phyloP scores from a whole-genome alignment of 2,888 invertebrate genomes.

The Eremobia ochroleuca region DNA sequence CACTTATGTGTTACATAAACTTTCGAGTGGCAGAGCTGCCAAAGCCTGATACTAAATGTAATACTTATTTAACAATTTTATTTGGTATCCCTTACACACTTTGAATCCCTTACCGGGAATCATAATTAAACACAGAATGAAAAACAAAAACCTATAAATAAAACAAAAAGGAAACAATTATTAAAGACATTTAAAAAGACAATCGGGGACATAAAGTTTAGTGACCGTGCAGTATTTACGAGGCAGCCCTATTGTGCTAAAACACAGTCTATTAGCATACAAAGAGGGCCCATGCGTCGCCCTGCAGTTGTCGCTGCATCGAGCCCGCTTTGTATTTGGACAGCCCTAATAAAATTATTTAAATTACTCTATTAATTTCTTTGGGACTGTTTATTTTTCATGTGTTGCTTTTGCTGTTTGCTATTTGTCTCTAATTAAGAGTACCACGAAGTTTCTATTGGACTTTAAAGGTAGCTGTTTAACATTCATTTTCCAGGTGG shows the following conservation, averaged over 20 bases:
- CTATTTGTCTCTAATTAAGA: constrained; percentile 53
- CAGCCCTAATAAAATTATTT: constrained; percentile 81
- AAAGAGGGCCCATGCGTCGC: constrained; percentile 77
- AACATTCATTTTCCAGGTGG: background rate
- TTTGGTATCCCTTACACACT: background rate
- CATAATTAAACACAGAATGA: constrained; percentile 9
- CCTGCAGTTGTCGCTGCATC: constrained; percentile 73
- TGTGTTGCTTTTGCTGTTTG: constrained; percentile 31
- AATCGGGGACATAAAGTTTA: constrained; percentile 51
- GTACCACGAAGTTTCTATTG: constrained; percentile 9
- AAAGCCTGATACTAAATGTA: background rate
- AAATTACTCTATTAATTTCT: constrained; percentile 76
- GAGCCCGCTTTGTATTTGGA: constrained; percentile 76
- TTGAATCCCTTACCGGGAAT: background rate
- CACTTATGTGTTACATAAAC: background rate
- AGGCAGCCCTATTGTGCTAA: constrained; percentile 76
- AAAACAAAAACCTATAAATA: background rate
- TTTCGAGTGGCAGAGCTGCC: background rate
- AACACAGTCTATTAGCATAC: constrained; percentile 82
- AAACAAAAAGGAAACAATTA: constrained; percentile 50
- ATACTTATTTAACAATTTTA: background rate
- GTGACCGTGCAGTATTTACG: constrained; percentile 42
- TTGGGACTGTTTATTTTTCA: constrained; percentile 55
- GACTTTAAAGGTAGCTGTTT: constrained; percentile 22
- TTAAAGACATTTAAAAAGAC: constrained; percentile 51